These are phyloP conservation scores for Drosophila navojoa DNA, from an alignment of 1,140 invertebrate genomes.

Conservation along the genomic window DNA sequence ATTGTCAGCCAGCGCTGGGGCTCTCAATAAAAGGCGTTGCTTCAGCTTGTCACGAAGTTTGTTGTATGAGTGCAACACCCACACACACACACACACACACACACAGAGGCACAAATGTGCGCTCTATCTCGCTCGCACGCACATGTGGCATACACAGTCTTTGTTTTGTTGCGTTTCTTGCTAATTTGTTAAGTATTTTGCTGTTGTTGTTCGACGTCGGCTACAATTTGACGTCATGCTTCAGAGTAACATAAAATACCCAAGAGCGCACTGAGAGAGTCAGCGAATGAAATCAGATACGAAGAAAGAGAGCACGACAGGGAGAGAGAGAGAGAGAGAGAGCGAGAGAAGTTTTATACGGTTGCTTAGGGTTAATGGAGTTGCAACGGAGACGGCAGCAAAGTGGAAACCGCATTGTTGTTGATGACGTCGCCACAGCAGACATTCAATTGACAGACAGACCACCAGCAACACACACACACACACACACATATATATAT, in stretches of 20 bases:
- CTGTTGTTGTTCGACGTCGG: conserved; percentile 35
- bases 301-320: background rate
- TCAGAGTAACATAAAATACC: conserved; percentile 73
- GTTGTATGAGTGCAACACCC: conserved; percentile 58
- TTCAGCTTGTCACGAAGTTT: conserved; percentile 46
- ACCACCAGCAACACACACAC: conserved; percentile 57
- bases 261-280: conserved; percentile 33
- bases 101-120: background rate
- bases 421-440: conserved; percentile 57
- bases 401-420: conserved; percentile 47
- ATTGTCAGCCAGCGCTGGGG: conserved; percentile 55
- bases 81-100: conserved; percentile 42
- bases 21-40: conserved; percentile 52
- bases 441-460: conserved; percentile 81
- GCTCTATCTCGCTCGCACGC: background rate
- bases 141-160: background rate
- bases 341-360: conserved; percentile 37
- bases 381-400: conserved; percentile 60
- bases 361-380: conserved; percentile 69
- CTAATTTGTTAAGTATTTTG: conserved; percentile 73
- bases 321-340: background rate
- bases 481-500: conserved; percentile 42
- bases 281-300: background rate
- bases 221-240: conserved; percentile 78
- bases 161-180: conserved; percentile 42